Evolutionary conservation across 2,113 vertebrate species (phyloP).

Genomic region (Oncorhynchus clarkii): DNA sequence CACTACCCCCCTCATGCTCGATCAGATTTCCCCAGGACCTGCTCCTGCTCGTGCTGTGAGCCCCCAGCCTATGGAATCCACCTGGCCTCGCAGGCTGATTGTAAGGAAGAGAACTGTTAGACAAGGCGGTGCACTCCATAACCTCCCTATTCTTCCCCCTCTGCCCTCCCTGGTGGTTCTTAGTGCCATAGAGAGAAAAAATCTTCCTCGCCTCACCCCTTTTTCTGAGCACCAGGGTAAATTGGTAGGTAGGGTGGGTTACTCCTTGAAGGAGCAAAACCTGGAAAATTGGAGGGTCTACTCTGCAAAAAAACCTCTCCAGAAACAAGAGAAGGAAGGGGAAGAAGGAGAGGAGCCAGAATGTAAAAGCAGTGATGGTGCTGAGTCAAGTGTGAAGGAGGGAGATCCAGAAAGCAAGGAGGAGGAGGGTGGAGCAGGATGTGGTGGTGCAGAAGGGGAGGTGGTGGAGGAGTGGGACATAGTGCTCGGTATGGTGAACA

Average conservation of each 20-base stretch:
- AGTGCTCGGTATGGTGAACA: constrained; percentile 75
- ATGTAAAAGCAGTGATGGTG: constrained; percentile 7
- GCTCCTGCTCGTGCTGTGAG: constrained; percentile 54
- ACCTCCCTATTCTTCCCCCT: constrained; percentile 77
- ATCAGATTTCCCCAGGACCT: constrained; percentile 46
- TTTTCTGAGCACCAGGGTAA: constrained; percentile 65
- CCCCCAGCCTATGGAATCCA: constrained; percentile 70
- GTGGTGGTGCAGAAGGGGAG: constrained; percentile 26
- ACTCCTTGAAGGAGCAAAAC: constrained; percentile 69
- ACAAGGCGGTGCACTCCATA: constrained; percentile 75
- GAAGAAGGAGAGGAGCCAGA: constrained; percentile 1
- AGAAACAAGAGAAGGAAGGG: constrained; percentile 22
- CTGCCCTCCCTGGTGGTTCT: constrained; percentile 68
- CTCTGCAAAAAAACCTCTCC: constrained; percentile 40
- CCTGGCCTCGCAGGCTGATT: constrained; percentile 75
- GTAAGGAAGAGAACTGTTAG: constrained; percentile 75
- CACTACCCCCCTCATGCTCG: constrained; percentile 65
- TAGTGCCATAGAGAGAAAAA: constrained; percentile 67
- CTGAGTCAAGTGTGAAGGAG: constrained; percentile 7
- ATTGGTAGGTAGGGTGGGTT: constrained; percentile 51
- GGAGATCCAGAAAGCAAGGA: constrained; percentile 3
- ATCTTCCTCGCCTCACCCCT: constrained; percentile 56
- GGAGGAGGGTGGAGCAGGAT: constrained; percentile 23
- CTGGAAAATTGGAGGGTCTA: constrained; percentile 73
- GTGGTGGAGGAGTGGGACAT: constrained; percentile 67